Base-by-base conservation (phyloP, 1,140 invertebrate genomes). In the Calliphora vicina region DNA sequence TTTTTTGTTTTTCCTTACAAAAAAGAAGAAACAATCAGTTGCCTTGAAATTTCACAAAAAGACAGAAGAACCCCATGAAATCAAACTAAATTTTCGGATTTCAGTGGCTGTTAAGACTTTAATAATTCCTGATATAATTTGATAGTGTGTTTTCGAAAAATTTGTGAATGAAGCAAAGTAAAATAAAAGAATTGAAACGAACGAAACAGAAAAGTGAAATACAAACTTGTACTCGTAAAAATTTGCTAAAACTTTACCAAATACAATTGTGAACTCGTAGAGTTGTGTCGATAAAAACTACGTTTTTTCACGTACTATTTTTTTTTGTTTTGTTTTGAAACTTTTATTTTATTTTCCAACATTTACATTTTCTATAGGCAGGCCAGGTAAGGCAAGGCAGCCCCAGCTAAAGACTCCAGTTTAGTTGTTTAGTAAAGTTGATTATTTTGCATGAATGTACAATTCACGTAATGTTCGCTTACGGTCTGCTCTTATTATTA, bases 391-490 rank as follows among this genome's bases (percentile, higher is more conserved):
- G 50, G 10, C 6, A 10, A 57, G 50, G 10, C n/a, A n/a, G n/a
- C n/a, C 12, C 4, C 61, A 67, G n/a, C 23, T 67, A 67, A 67
- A 67, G 61, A 67, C 61, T 23, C 23, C 23, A 67, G 23, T 67
- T 67, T 67, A 12, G 61, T 67, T 67, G 20, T 20, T 67, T 23
- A 20, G 3, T 50, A 67, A 67, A 67, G 61, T 67, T 67, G 61
- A 67, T 67, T 67, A 67, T 67, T 67, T 67, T 67, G 61, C 61
- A 67, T 67, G 61, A 67, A 67, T 67, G n/a, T 67, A 23, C 61
- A 23, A 23, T 67, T 67, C 61, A 67, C 61, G 61, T 67, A 67
- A 67, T 67, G 61, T 25, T 67, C 61, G 20, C 61, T 67, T 67
- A 67, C 61, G 61, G 61, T 67, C 5, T 67, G 20, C 10, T 67